Conservation (phyloP, 2,113 vertebrate species). For the Erpornis zantholeuca region DNA sequence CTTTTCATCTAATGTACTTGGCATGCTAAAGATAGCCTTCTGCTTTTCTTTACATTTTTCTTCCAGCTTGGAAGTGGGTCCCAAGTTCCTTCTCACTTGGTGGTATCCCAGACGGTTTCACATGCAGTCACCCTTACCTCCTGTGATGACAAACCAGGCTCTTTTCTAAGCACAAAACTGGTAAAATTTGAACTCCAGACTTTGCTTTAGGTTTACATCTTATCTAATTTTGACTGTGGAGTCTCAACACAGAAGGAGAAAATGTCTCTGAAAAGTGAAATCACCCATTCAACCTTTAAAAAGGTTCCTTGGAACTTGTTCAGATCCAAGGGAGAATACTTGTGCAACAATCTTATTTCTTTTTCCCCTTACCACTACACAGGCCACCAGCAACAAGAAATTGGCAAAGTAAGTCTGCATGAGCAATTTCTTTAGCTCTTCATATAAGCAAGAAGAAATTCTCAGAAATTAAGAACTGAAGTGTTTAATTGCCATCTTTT, state of each 20-base stretch:
- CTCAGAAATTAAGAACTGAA: conserved; percentile 20
- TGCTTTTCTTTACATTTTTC: conserved; percentile 1
- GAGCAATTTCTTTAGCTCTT: conserved; percentile 17
- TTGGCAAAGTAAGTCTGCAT: background rate
- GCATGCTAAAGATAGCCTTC: conserved; percentile 26
- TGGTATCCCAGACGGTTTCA: background rate
- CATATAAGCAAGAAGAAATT: conserved; percentile 19
- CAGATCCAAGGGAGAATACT: background rate
- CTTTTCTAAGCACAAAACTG: background rate
- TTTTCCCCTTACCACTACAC: background rate
- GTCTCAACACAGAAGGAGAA: background rate
- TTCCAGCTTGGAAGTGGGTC: conserved; percentile 23
- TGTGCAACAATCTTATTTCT: background rate
- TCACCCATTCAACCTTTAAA: background rate
- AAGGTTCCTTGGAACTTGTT: background rate
- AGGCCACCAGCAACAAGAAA: background rate
- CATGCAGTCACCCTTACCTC: background rate
- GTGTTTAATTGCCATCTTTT: conserved; percentile 57
- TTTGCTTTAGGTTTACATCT: background rate
- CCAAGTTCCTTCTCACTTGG: background rate
- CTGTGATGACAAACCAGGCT: background rate
- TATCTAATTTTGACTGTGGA: background rate
- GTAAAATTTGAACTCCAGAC: background rate
- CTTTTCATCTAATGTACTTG: conserved; percentile 6
- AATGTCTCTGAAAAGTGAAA: background rate